Percentiles rank a stretch among this genome's conserved stretches.
These are phyloP conservation scores for Sus cebifrons DNA, from an alignment of 2,797 vertebrate species.

Conservation along the genomic window DNA sequence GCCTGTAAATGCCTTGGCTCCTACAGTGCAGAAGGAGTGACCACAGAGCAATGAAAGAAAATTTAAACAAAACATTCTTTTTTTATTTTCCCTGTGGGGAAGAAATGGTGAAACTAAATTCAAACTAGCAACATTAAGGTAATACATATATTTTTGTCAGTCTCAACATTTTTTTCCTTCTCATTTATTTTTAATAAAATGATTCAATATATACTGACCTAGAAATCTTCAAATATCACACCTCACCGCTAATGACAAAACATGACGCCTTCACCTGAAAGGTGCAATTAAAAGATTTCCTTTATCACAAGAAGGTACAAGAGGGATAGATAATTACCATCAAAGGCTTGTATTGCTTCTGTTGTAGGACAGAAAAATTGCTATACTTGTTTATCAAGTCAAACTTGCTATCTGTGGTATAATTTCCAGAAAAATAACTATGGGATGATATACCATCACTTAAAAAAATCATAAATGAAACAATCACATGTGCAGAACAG, in stretches of 20 bases:
- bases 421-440: constrained; percentile 78
- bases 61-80: constrained; percentile 25
- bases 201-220: not conserved
- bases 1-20: constrained; percentile 28
- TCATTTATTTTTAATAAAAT: constrained; percentile 9
- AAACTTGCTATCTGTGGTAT: constrained; percentile 60
- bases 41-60: constrained; percentile 38
- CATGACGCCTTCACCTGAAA: constrained; percentile 42
- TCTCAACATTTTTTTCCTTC: constrained; percentile 11
- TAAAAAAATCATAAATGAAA: constrained; percentile 68
- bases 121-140: not conserved
- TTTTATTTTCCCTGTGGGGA: not conserved
- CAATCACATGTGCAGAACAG: not conserved
- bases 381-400: constrained; percentile 53
- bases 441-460: not conserved
- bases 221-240: constrained; percentile 58
- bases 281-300: constrained; percentile 66
- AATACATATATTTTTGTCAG: not conserved
- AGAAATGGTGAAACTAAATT: constrained; percentile 54
- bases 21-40: not conserved
- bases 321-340: constrained; percentile 78
- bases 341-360: constrained; percentile 55
- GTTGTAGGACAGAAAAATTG: constrained; percentile 56
- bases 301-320: constrained; percentile 68
- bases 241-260: constrained; percentile 58